Evolutionary conservation across 2,797 vertebrate species (phyloP), one percentile per base, ranked within the genome.

Genomic region (Sorex maritimensis): DNA sequence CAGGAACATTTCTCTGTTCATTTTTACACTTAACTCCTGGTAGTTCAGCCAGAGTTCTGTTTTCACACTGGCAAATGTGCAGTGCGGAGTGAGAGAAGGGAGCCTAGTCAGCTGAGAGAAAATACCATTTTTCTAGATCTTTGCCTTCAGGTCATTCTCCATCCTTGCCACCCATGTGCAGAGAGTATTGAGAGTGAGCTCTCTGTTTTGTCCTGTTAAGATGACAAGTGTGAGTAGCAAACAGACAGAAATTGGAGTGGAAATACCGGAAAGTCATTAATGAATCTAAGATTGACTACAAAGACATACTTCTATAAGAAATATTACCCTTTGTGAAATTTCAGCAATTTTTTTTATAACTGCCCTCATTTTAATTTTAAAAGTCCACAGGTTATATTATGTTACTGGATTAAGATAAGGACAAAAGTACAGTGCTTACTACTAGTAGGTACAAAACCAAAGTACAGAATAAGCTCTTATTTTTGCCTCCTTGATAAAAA

Each of bases 401-500:
- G 44, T 71, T 15, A 41, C 75, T 83, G 26, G 34, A 74, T 86
- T 83, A 72, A 24, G 26, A 34, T 79, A 67, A 86, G 67, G 90
- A 14, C 41, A 74, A 91, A 94, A 88, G 4, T 44, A 72, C 44
- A 44, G 12, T 61, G 3, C 91, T 94, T 86, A 67, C 75, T 38
- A 61, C 77, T 30, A 38, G 14, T 46, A 80, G 67, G 44, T 68
- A 84, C 69, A 83, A 61, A 84, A 79, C 84, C 55, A 84, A 79
- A 75, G 49, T 92, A 77, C 12, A 88, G 77, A 81, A 73, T 63
- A 85, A 67, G 9, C 34, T 81, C 17, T 94, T 52, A 23, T 72
- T 88, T 86, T 88, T 81, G 10, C 21, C 71, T 89, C 38, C 68
- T 93, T 87, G 63, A 68, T 95, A 84, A 77, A 93, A 13, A 34